Base-by-base conservation (phyloP, 2,888 invertebrate species). In the Apamea anceps region DNA sequence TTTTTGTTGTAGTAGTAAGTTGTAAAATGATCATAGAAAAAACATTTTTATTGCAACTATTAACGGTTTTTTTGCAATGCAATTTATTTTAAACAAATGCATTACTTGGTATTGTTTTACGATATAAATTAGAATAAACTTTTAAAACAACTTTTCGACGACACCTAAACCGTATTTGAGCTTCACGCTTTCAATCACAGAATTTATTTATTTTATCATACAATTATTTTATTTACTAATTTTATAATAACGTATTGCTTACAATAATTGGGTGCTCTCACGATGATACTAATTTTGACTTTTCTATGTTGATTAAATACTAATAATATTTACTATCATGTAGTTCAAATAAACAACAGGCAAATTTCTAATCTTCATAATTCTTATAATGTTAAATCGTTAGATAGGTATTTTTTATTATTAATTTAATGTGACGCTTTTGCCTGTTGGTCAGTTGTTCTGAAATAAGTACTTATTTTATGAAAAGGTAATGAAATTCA, bases 201-300 rank as follows among this genome's bases (percentile, higher is more conserved):
- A 87, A 85, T 89, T 83, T 71, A 82, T 84, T 89, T 80, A 86
- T 67, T 77, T 84, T 80, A 83, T 81, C 73, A 78, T 87, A 84
- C 81, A 89, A 84, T 82, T 85, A 67, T 79, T 84, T 89, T 85
- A 82, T 84, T 72, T 25, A 81, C 88, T 89, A 87, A 80, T 79
- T 79, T 87, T 73, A 80, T 80, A 84, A 84, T 81, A 85, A 86
- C 60, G 72, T 91, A 90, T 90, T 92, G 92, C 91, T 92, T 91
- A 91, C 25, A 81, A 87, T 91, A 91, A 90, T 93, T 92, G 90
- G 88, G 92, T 93, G 93, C 93, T 90, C 90, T 90, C 88, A 90
- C 87, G 89, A 91, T 90, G 85, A 80, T 81, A 67, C 85, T 88
- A 88, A 87, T 85, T 80, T 80, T 87, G 79, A 82, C 12, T 78